Evolutionary conservation across 2,888 invertebrate species (phyloP).

Genomic region (Lasioglossum lativentre): DNA sequence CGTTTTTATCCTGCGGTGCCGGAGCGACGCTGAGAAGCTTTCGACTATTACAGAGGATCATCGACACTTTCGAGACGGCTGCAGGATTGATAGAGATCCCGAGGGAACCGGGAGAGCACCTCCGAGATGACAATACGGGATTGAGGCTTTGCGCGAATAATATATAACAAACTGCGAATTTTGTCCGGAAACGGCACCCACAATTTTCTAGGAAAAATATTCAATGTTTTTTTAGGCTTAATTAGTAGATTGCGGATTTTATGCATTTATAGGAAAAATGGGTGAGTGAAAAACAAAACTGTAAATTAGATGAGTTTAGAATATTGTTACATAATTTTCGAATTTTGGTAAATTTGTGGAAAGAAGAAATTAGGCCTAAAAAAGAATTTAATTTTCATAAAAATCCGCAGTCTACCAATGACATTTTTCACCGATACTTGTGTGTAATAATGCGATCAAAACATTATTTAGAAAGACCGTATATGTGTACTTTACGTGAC

Average conservation of each 20-base stretch:
- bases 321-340: too few relatives aligned
- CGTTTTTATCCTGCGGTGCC: conserved; percentile 67
- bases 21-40: conserved; percentile 15
- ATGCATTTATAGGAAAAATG: neutral
- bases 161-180: neutral
- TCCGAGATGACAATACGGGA: neutral
- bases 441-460: too few relatives aligned
- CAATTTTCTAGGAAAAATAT: neutral
- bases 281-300: too few relatives aligned
- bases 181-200: neutral
- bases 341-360: too few relatives aligned
- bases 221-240: neutral
- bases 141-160: neutral
- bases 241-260: neutral
- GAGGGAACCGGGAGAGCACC: neutral
- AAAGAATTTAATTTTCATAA: too few relatives aligned
- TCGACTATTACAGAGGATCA: conserved; percentile 24
- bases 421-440: too few relatives aligned
- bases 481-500: too few relatives aligned
- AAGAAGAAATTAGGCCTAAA: too few relatives aligned
- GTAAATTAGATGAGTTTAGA: too few relatives aligned
- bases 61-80: conserved; percentile 18
- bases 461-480: too few relatives aligned
- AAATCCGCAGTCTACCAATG: too few relatives aligned
- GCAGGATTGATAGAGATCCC: neutral